Evolutionary conservation across 2,888 invertebrate genomes (phyloP).

Genomic region (Ochlodes sylvanus): DNA sequence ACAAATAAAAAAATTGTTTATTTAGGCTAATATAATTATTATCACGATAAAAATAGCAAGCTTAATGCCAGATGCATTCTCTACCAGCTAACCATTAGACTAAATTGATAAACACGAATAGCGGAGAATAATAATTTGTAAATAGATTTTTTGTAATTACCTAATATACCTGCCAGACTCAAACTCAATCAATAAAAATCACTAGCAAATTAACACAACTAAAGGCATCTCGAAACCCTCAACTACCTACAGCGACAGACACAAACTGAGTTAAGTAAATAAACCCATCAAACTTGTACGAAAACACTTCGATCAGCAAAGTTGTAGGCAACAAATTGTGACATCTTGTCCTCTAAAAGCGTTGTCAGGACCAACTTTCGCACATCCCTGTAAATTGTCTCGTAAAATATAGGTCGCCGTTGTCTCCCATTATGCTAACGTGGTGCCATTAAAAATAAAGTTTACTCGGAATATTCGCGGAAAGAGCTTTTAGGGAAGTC

Average conservation of each 20-base stretch:
- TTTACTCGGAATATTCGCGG: constrained; percentile 69
- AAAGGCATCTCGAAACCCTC: not conserved
- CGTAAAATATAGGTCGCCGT: constrained; percentile 77
- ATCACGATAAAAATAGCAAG: too few species aligned
- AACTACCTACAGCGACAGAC: not conserved
- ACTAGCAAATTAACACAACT: not conserved
- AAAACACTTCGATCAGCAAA: constrained; percentile 48
- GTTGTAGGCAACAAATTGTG: constrained; percentile 55
- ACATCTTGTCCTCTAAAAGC: constrained; percentile 67
- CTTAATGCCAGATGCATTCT: too few species aligned
- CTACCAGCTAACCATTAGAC: too few species aligned
- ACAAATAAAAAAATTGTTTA: too few species aligned
- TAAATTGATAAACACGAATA: too few species aligned
- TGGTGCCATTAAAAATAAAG: constrained; percentile 79
- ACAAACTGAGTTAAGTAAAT: constrained; percentile 40
- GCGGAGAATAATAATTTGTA: too few species aligned
- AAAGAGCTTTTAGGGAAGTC: constrained; percentile 75
- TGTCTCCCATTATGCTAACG: constrained; percentile 79
- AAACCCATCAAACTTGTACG: constrained; percentile 45
- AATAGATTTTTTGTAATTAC: not conserved
- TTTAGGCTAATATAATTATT: too few species aligned
- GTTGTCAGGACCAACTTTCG: constrained; percentile 71
- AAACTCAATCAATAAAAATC: not conserved
- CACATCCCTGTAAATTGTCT: constrained; percentile 75
- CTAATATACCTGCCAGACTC: not conserved